Evolutionary conservation across 2,113 vertebrate species (phyloP).

Genomic region (Nothoprocta perdicaria): DNA sequence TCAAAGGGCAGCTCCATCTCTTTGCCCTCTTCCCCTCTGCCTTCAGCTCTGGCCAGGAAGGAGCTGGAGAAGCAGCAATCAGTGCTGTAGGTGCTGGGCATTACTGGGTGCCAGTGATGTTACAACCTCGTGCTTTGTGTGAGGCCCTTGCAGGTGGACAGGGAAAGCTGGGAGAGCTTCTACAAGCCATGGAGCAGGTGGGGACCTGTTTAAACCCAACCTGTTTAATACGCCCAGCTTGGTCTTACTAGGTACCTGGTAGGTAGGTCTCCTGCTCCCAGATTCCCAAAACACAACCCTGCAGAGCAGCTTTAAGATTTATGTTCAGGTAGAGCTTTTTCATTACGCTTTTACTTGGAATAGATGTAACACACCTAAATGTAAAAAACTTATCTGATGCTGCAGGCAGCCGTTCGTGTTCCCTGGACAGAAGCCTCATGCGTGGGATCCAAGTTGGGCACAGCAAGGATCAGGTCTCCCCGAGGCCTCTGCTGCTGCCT

Average conservation of each 20-base stretch:
- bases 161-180: background rate
- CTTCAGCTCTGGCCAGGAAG: background rate
- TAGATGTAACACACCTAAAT: background rate
- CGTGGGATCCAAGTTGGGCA: background rate
- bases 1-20: constrained; percentile 49
- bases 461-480: rapidly evolving
- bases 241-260: background rate
- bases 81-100: background rate
- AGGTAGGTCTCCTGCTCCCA: background rate
- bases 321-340: background rate
- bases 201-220: background rate
- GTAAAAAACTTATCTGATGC: background rate
- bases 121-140: background rate
- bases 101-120: background rate
- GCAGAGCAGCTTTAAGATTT: background rate
- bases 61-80: background rate
- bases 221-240: background rate
- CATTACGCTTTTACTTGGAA: background rate
- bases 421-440: background rate
- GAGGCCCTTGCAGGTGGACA: background rate
- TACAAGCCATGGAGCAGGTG: constrained; percentile 23
- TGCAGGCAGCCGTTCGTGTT: background rate
- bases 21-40: background rate
- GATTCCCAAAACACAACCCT: background rate
- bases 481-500: rapidly evolving